Base-by-base conservation (phyloP, 2,113 vertebrate genomes). In the Plotosus lineatus region DNA sequence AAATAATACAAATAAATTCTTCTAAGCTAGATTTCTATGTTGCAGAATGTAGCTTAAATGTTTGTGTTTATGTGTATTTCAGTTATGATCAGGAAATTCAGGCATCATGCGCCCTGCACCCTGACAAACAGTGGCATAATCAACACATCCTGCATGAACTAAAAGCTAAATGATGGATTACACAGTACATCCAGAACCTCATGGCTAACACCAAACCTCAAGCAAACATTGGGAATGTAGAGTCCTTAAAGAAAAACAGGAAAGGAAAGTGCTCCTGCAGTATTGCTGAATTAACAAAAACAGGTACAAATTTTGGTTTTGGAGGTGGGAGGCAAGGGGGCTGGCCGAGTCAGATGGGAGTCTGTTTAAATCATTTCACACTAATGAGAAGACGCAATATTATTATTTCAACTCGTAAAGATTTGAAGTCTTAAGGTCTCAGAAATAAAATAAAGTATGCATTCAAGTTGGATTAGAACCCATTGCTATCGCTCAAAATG, bases 251-350 rank as follows among this genome's bases (percentile, higher is more conserved):
- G 6, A 36, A 75, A 84, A 69, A 69, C 66, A 71, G 6, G 21
- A 53, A 36, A 42, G 66, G 71, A 72, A 77, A 79, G 60, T 53
- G 44, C 56, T 68, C 38, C 38, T 65, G 65, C 50, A 11, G 60
- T 19, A 61, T 28, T 84, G 83, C 75, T 71, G 78, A 83, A 75
- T 17, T 81, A 76, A 84, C 78, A 65, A 74, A 61, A 82, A 51
- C 77, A 74, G 44, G 63, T 58, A 71, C 5, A 66, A 50, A 79
- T 72, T 79, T 69, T 60, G 81, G 80, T 84, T 86, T 83, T 17
- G 44, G 48, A 75, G 38, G 50, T 63, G 58, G 51, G 58, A 69
- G 55, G 23, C 9, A 6, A n/a, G n/a, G 36, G 50, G 38, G 31
- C 51, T 50, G n/a, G 23, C 8, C 1, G 56, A 48, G 53, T 66